phyloP scores from a whole-genome alignment of 1,140 invertebrate species.

The Lasioglossum albipes region DNA sequence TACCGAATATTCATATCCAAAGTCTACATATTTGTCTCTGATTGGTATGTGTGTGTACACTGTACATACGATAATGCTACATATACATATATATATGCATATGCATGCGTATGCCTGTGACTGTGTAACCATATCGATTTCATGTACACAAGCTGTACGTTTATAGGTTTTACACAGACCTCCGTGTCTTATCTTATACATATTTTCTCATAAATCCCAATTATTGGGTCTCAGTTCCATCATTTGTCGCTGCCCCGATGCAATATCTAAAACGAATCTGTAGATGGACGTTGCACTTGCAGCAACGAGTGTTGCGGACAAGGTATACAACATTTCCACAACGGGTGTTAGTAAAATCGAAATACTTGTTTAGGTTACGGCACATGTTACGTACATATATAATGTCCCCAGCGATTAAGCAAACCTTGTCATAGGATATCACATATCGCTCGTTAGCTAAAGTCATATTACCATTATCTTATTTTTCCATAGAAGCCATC shows the following conservation, averaged over 20 bases:
- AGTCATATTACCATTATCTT: neutral
- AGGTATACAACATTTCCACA: neutral
- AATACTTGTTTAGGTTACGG: neutral
- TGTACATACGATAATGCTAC: too few species aligned
- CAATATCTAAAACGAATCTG: neutral
- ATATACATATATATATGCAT: too few species aligned
- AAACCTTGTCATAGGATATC: too few species aligned
- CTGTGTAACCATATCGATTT: neutral
- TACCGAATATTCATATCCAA: too few species aligned
- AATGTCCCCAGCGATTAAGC: too few species aligned
- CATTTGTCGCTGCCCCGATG: neutral
- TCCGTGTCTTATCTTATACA: neutral
- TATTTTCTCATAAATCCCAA: neutral
- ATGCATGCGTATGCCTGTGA: too few species aligned
- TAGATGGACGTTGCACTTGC: too few species aligned
- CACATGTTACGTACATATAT: too few species aligned
- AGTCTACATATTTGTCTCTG: too few species aligned
- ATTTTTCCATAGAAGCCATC: neutral
- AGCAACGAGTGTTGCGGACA: neutral
- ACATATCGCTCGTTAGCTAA: neutral
- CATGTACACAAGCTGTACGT: neutral
- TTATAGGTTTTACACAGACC: neutral
- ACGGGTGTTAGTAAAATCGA: neutral
- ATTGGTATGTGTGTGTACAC: too few species aligned
- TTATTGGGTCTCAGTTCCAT: conserved; percentile 10